Conservation (phyloP, 1,140 invertebrate species). For the Myzus persicae region DNA sequence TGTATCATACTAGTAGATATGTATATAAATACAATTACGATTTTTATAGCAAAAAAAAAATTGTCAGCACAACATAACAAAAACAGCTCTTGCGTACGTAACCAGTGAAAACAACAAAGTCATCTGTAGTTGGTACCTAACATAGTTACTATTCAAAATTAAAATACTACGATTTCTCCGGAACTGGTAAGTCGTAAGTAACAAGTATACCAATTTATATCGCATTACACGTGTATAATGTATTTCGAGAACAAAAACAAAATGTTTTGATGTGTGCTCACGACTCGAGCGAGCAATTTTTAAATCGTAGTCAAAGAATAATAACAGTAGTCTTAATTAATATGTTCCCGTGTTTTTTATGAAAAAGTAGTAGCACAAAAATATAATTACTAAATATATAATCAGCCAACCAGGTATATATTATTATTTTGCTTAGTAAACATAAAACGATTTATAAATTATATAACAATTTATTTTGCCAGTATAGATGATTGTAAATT, state of each 20-base stretch:
- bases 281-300: background rate
- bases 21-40: background rate
- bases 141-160: no score
- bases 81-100: background rate
- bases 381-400: background rate
- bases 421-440: background rate
- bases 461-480: background rate
- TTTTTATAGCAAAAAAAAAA: background rate
- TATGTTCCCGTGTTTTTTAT: background rate
- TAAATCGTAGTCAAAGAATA: background rate
- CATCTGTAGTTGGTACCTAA: no score
- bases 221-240: background rate
- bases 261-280: background rate
- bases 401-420: background rate
- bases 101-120: no score
- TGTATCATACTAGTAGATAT: background rate
- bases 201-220: no score
- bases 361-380: background rate
- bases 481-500: background rate
- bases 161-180: no score
- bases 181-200: no score
- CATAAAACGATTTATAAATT: background rate
- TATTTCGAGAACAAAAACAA: background rate
- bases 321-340: background rate
- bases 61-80: background rate